Evolutionary conservation across 2,797 vertebrate genomes (phyloP).

Genomic region (Vespertilio murinus): DNA sequence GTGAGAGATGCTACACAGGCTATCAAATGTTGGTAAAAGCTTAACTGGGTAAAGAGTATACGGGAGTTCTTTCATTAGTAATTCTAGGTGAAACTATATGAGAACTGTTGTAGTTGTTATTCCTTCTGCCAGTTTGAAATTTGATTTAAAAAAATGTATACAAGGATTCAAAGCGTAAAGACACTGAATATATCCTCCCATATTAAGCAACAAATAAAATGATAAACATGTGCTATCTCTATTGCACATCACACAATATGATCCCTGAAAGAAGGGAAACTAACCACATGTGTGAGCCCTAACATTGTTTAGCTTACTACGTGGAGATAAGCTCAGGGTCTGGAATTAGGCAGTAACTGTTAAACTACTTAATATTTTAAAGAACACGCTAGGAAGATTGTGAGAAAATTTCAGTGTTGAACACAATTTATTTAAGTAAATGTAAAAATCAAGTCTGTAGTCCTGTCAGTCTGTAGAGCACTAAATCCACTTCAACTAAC

Average conservation of each 20-base stretch:
- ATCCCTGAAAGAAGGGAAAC: background rate
- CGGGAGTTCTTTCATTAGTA: background rate
- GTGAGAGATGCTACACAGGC: too few relatives aligned
- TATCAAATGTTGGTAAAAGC: background rate
- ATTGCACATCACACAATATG: too few relatives aligned
- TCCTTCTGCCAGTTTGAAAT: background rate
- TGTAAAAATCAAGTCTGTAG: background rate
- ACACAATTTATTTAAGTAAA: background rate
- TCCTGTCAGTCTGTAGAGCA: background rate
- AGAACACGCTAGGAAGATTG: background rate
- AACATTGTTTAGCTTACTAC: background rate
- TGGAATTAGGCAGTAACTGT: background rate
- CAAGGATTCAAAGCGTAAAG: background rate
- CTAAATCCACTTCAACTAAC: background rate
- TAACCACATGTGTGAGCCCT: background rate
- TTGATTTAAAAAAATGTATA: background rate
- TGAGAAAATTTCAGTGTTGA: background rate
- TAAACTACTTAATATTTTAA: background rate
- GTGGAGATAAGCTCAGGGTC: background rate
- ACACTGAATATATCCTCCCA: background rate
- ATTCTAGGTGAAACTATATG: background rate
- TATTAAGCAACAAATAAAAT: background rate
- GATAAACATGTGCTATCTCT: background rate
- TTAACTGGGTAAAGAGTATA: background rate
- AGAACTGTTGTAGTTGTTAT: background rate